Evolutionary conservation across 2,797 vertebrate species (phyloP), one percentile per base, ranked within the genome.

Genomic region (Crypturellus tataupa): DNA sequence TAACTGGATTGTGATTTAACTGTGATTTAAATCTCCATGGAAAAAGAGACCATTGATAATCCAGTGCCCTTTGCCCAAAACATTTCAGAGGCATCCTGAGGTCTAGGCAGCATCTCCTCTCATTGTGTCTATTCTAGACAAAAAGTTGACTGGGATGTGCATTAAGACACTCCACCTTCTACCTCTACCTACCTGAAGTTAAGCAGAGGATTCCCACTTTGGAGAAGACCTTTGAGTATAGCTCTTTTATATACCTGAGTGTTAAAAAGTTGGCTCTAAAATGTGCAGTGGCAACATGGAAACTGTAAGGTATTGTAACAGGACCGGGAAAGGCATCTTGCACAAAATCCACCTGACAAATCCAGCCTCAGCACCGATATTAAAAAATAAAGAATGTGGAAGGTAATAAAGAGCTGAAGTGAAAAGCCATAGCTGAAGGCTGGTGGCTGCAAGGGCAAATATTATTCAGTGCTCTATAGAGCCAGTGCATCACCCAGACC

Each of bases 11-110:
- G 37, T 39, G 37, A 39, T 39, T 39, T 39, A 39, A 39, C 37
- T 39, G 37, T 39, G 37, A 39, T 39, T 39, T 39, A 39, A 39
- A 86, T 27, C 25, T 76, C 33, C 18, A 27, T 65, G 65, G 46
- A 65, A 60, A 83, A n/a, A 55, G 7, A 88, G 24, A 86, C 23
- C 33, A 33, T 7, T 69, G 59, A 86, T 86, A 86, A 92, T 51
- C 14, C 42, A 29, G 10, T 21, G 21, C 21, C 56, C 69, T 65
- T 91, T 79, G 67, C 31, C 13, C 76, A 81, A 93, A 92, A 31
- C 19, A 62, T 35, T 79, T 79, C 33, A 65, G 33, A 83, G 33
- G 64, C 16, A 44, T 25, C 23, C 42, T 79, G 37, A 76, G 20
- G 35, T 39, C 21, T 27, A 75, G 24, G 10, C 58, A 53, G 16